Conservation (phyloP, 1,140 invertebrate species). For the Diachasmimorpha longicaudata region DNA sequence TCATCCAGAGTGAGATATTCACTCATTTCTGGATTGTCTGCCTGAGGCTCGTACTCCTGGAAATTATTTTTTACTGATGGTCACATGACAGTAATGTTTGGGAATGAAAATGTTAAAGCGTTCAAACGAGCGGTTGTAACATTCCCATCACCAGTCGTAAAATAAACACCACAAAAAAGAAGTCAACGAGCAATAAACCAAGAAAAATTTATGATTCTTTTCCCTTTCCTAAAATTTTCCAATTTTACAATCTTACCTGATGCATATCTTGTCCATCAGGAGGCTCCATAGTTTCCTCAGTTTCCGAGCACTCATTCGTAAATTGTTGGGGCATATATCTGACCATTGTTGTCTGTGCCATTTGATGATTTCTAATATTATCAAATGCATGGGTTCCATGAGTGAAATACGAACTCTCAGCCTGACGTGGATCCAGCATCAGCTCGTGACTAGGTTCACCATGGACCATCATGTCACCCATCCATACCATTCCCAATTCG, state of each 20-base stretch:
- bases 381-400: conserved; percentile 67
- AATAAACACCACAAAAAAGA: not conserved
- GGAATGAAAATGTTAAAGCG: not conserved
- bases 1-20: conserved; percentile 57
- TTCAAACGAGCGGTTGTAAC: not conserved
- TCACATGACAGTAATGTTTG: no score
- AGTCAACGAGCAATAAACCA: conserved; percentile 2
- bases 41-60: conserved; percentile 51
- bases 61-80: not conserved
- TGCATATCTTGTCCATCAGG: conserved; percentile 54
- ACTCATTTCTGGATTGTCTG: conserved; percentile 48
- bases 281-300: conserved; percentile 59
- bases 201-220: not conserved
- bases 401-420: conserved; percentile 66
- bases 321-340: conserved; percentile 56
- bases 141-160: no score
- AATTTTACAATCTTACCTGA: conserved; percentile 40
- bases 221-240: not conserved
- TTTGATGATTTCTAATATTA: conserved; percentile 65
- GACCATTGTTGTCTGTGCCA: conserved; percentile 63
- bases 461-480: conserved; percentile 69
- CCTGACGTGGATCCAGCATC: conserved; percentile 64
- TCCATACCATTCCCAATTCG: conserved; percentile 77
- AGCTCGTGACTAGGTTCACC: conserved; percentile 66
- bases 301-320: conserved; percentile 54